These are phyloP conservation scores for Pygmarrhopalites habei DNA, from an alignment of 1,140 invertebrate species.

Conservation along the genomic window DNA sequence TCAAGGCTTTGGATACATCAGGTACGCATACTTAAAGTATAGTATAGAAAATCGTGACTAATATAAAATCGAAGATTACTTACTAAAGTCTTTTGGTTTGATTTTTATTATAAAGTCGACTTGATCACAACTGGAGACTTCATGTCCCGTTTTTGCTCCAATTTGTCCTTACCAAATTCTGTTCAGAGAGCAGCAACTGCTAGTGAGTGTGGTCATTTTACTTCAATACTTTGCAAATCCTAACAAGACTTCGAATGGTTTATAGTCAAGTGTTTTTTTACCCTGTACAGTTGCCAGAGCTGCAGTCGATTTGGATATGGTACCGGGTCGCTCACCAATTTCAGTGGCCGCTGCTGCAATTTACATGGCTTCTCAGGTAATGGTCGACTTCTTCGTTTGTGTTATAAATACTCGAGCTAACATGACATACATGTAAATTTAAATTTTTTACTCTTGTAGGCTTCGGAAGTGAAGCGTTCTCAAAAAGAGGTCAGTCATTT, in stretches of 20 bases:
- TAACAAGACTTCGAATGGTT: too few species aligned
- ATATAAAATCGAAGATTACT: too few species aligned
- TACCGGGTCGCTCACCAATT: slow-evolving; percentile 96
- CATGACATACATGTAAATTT: background rate
- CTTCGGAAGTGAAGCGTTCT: slow-evolving; percentile 87
- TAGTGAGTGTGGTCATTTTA: too few species aligned
- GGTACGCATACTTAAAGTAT: too few species aligned
- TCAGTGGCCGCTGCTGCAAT: slow-evolving; percentile 98
- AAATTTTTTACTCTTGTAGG: slow-evolving; percentile 49
- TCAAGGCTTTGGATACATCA: slow-evolving; percentile 86
- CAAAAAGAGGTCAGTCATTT: slow-evolving; percentile 99
- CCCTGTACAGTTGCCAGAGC: slow-evolving; percentile 88
- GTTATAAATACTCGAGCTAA: too few species aligned
- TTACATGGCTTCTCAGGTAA: slow-evolving; percentile 96
- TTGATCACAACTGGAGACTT: slow-evolving; percentile 97
- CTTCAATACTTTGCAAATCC: too few species aligned
- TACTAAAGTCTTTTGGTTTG: too few species aligned
- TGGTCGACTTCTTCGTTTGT: too few species aligned
- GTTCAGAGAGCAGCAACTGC: slow-evolving; percentile 93
- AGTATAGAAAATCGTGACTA: too few species aligned
- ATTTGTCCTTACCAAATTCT: slow-evolving; percentile 75
- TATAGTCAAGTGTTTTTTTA: slow-evolving; percentile 77
- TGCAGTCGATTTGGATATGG: slow-evolving; percentile 95
- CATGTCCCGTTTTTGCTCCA: slow-evolving; percentile 88
- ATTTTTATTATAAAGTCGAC: too few species aligned